These are phyloP conservation scores for Oreochromis spilurus DNA, from an alignment of 2,113 vertebrate species.

Conservation along the genomic window DNA sequence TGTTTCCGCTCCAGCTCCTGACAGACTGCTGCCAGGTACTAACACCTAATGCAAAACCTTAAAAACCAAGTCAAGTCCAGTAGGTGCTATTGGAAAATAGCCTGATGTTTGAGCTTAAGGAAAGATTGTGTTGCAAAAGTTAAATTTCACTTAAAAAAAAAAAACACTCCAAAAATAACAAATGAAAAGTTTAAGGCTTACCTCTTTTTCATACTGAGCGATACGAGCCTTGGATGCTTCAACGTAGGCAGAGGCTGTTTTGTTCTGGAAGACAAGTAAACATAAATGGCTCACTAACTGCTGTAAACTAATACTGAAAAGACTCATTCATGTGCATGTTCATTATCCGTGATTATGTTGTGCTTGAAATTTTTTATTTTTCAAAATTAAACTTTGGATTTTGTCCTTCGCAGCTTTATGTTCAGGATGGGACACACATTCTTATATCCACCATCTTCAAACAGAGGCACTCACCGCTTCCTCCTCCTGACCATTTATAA, in stretches of 20 bases:
- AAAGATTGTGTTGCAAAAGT: not conserved
- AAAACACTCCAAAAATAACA: not conserved
- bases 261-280: constrained; percentile 54
- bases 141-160: not conserved
- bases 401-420: not conserved
- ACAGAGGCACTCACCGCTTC: constrained; percentile 77
- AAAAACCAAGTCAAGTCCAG: accelerated
- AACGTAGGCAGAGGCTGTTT: constrained; percentile 66
- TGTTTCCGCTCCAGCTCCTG: not conserved
- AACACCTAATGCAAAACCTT: not conserved
- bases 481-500: constrained; percentile 77
- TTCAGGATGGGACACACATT: not conserved
- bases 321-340: not conserved
- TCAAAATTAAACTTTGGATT: not conserved
- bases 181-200: constrained; percentile 9
- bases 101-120: not conserved
- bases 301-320: not conserved
- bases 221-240: constrained; percentile 77
- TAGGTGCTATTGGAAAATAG: not conserved
- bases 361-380: not conserved
- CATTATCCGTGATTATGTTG: not conserved
- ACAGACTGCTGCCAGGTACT: not conserved
- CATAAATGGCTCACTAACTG: not conserved
- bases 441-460: not conserved
- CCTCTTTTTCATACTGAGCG: constrained; percentile 72